Conservation (phyloP, 1,140 invertebrate genomes). For the Caenorhabditis brenneri region DNA sequence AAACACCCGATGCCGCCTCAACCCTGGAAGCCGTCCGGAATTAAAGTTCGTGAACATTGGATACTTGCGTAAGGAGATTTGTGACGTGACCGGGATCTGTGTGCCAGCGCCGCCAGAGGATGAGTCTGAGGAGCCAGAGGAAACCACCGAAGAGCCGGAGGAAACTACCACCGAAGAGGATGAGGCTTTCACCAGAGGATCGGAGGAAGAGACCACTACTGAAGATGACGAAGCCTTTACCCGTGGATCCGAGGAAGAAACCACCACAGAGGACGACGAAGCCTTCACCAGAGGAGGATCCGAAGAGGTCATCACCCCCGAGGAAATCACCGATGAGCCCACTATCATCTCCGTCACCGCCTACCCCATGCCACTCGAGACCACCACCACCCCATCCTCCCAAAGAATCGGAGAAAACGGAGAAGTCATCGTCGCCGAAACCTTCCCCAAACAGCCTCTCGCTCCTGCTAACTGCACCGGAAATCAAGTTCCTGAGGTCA, state of each 20-base stretch:
- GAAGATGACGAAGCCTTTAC: too few species aligned
- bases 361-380: too few species aligned
- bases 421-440: neutral
- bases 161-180: too few species aligned
- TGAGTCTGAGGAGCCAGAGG: neutral
- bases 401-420: neutral
- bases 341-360: too few species aligned
- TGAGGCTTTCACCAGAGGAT: too few species aligned
- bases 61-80: neutral
- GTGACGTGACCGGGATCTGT: neutral
- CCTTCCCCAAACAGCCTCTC: neutral
- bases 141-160: neutral
- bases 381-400: neutral
- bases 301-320: too few species aligned
- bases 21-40: neutral
- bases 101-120: neutral
- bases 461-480: neutral
- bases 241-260: too few species aligned
- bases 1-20: neutral
- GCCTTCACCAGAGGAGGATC: too few species aligned
- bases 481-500: neutral
- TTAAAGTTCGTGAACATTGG: neutral
- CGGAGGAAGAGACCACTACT: too few species aligned
- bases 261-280: too few species aligned
- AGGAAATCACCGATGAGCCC: too few species aligned